Evolutionary conservation across 2,797 vertebrate genomes (phyloP), one percentile per base, ranked within the genome.

Genomic region (Pseudotriccus pelzelni): DNA sequence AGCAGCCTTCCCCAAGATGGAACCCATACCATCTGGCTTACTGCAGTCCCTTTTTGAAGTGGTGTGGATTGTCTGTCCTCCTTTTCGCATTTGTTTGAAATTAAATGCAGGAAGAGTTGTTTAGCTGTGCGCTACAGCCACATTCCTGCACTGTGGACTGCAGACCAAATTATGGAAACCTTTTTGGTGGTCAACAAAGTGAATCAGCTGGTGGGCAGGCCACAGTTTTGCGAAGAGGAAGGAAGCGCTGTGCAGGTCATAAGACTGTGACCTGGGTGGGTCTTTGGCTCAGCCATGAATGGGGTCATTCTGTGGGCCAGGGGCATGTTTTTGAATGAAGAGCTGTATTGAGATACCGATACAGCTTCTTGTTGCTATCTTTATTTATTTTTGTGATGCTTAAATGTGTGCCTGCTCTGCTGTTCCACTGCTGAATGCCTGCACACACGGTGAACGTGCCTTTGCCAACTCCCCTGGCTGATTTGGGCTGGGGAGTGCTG

Each of bases 1-100:
- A 87, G 55, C 86, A 89, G 80, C 72, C 59, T 87, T 91, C 32
- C 28, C 39, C 39, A 56, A 58, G 66, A 49, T 4, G 5, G n/a
- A 60, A 63, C 62, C 60, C 53, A 4, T 25, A 27, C 74, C 90
- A 80, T 95, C 86, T 95, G 90, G 84, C 24, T 82, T 82, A 59
- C 77, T 87, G 41, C 60, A 89, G 44, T 49, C 32, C 34, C 72
- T 73, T 92, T 95, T 96, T 94, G 90, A 96, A 96, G 86, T 96
- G 81, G 22, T 74, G 56, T 58, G 36, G 56, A 37, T 75, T 78
- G 64, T 64, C 72, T 90, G 67, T 53, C 44, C 7, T 91, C 20
- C 36, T 87, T 46, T 68, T 77, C 56, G 41, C 84, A 83, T 92
- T 96, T 89, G 84, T 83, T 94, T 94, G 84, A 77, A 83, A 89